Conservation (phyloP, 2,888 invertebrate genomes). For the Quadroppia sp. region DNA sequence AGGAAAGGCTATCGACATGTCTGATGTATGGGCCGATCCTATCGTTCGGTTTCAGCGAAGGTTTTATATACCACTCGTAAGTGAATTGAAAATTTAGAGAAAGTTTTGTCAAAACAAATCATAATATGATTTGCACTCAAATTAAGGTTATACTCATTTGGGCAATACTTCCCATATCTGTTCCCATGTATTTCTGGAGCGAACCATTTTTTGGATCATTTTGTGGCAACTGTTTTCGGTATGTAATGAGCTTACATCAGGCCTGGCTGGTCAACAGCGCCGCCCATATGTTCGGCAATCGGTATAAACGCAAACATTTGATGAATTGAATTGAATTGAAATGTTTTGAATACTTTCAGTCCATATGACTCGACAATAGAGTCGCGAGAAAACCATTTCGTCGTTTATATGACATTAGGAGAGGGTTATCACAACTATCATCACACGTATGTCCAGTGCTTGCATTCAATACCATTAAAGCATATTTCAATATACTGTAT, state of each 20-base stretch:
- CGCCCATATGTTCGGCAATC: constrained; percentile 82
- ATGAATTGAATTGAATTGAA: background rate
- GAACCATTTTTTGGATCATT: constrained; percentile 54
- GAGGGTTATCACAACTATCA: constrained; percentile 54
- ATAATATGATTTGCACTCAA: no score
- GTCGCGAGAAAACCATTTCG: constrained; percentile 53
- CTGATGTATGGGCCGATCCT: constrained; percentile 26
- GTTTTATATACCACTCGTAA: constrained; percentile 37
- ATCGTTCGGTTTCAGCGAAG: constrained; percentile 29
- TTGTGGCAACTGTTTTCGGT: constrained; percentile 54
- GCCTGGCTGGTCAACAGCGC: constrained; percentile 65
- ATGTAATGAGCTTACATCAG: constrained; percentile 54
- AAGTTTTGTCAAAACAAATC: no score
- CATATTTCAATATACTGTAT: background rate
- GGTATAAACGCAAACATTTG: background rate
- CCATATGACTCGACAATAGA: constrained; percentile 54
- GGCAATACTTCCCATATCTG: constrained; percentile 55
- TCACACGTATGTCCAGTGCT: no score
- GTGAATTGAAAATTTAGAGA: no score
- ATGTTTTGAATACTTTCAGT: background rate
- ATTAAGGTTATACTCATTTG: constrained; percentile 53
- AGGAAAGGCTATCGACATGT: background rate
- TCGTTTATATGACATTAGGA: constrained; percentile 50
- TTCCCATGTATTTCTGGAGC: constrained; percentile 56
- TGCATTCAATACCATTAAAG: constrained; percentile 53